phyloP scores from a whole-genome alignment of 1,140 invertebrate genomes.

The Drosophila sturtevanti region DNA sequence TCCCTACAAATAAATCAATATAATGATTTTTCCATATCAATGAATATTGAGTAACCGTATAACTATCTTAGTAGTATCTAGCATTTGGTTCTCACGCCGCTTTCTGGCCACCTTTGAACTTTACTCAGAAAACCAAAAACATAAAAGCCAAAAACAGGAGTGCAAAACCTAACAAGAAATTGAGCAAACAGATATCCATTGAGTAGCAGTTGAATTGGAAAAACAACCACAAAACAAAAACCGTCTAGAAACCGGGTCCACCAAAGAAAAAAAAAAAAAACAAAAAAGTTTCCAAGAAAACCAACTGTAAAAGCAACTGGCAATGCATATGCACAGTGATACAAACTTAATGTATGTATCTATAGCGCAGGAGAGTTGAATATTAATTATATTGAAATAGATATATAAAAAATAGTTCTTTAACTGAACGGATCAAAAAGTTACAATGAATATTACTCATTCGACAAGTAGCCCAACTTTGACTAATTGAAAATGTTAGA shows the following conservation, averaged over 20 bases:
- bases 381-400: neutral
- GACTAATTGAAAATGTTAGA: no score
- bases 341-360: neutral
- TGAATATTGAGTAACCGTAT: neutral
- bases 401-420: neutral
- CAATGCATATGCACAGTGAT: conserved; percentile 47
- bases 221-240: conserved; percentile 37
- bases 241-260: conserved; percentile 43
- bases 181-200: conserved; percentile 75
- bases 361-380: neutral
- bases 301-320: conserved; percentile 66
- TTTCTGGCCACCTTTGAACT: conserved; percentile 65
- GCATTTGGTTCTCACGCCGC: conserved; percentile 70
- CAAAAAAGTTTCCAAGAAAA: conserved; percentile 59
- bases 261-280: conserved; percentile 52
- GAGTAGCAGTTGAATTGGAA: conserved; percentile 45
- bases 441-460: neutral
- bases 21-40: conserved; percentile 13
- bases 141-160: conserved; percentile 51
- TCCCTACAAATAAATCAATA: neutral
- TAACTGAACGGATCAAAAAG: neutral
- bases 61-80: conserved; percentile 40
- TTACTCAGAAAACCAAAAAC: conserved; percentile 30
- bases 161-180: conserved; percentile 71
- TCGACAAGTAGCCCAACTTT: neutral